Conservation (phyloP, 2,797 vertebrate species). For the Tachyglossus aculeatus region DNA sequence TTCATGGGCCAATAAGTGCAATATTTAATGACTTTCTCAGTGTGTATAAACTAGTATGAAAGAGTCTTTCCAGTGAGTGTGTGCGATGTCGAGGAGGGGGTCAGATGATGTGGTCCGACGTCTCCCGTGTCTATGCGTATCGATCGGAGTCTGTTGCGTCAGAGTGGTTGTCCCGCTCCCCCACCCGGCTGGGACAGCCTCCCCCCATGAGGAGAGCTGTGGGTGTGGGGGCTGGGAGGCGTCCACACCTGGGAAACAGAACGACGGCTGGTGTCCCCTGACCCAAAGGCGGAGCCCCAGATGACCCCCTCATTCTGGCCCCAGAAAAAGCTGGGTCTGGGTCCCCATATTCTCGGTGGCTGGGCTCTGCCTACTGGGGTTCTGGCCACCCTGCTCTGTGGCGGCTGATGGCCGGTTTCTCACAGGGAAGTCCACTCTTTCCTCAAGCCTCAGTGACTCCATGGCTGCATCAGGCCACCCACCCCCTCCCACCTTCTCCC, state of each 20-base stretch:
- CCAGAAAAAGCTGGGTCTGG: too few species aligned
- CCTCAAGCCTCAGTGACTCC: too few species aligned
- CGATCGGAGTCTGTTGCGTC: constrained; percentile 64
- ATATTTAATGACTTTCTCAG: constrained; percentile 94
- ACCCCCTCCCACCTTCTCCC: too few species aligned
- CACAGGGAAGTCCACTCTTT: too few species aligned
- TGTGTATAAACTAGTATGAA: constrained; percentile 89
- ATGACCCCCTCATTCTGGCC: too few species aligned
- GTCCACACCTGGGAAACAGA: constrained; percentile 26
- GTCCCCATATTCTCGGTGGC: too few species aligned
- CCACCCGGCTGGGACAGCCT: constrained; percentile 66
- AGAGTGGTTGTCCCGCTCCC: constrained; percentile 66
- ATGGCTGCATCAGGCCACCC: too few species aligned
- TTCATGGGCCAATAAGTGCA: constrained; percentile 99
- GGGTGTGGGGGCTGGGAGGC: constrained; percentile 63
- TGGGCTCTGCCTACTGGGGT: too few species aligned
- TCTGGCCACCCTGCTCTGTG: too few species aligned
- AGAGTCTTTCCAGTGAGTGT: constrained; percentile 67
- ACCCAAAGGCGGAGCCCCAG: too few species aligned
- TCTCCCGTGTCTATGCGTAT: constrained; percentile 66
- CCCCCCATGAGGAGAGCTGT: constrained; percentile 56
- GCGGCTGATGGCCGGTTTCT: too few species aligned
- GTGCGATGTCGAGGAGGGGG: constrained; percentile 71
- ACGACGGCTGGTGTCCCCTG: neutral
- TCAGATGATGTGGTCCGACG: constrained; percentile 64